Percentiles rank a stretch among this genome's conserved stretches.
Evolutionary conservation across 2,888 invertebrate species (phyloP).

Genomic region (Laothoe populi): DNA sequence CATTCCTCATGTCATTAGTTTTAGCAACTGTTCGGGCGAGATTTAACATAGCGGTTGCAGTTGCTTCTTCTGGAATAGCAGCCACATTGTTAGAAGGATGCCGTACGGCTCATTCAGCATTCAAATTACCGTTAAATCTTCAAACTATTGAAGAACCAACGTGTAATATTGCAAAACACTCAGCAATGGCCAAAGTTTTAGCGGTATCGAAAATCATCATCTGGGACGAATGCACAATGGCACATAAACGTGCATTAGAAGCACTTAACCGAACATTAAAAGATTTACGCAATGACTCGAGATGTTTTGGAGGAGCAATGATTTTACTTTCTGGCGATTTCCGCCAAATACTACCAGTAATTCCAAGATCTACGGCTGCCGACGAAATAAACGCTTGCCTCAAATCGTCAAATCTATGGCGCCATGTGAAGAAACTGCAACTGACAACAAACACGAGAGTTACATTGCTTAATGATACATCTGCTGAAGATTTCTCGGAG

Average conservation of each 20-base stretch:
- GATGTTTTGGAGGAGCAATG: conserved; percentile 33
- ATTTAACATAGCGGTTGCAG: conserved; percentile 33
- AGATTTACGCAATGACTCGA: conserved; percentile 34
- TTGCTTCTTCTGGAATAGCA: conserved; percentile 27
- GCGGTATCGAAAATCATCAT: conserved; percentile 42
- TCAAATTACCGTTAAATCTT: conserved; percentile 36
- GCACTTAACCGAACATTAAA: conserved; percentile 32
- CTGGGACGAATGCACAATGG: conserved; percentile 42
- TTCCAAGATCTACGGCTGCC: conserved; percentile 31
- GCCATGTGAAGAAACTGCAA: conserved; percentile 32
- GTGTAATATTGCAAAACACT: conserved; percentile 47
- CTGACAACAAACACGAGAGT: conserved; percentile 34
- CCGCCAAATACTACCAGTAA: conserved; percentile 34
- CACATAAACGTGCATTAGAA: conserved; percentile 39
- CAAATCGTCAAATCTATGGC: conserved; percentile 27
- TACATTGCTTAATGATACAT: conserved; percentile 34
- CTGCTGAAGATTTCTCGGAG: conserved; percentile 36
- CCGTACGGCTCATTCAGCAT: conserved; percentile 24
- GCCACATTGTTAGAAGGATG: conserved; percentile 21
- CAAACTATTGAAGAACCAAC: conserved; percentile 40
- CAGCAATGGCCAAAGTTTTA: conserved; percentile 43
- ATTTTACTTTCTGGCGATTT: conserved; percentile 34
- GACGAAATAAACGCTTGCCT: conserved; percentile 34
- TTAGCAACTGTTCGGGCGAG: conserved; percentile 30
- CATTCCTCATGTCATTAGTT: conserved; percentile 30